Evolutionary conservation across 2,113 vertebrate species (phyloP), one percentile per base, ranked within the genome.

Genomic region (Athene cunicularia): DNA sequence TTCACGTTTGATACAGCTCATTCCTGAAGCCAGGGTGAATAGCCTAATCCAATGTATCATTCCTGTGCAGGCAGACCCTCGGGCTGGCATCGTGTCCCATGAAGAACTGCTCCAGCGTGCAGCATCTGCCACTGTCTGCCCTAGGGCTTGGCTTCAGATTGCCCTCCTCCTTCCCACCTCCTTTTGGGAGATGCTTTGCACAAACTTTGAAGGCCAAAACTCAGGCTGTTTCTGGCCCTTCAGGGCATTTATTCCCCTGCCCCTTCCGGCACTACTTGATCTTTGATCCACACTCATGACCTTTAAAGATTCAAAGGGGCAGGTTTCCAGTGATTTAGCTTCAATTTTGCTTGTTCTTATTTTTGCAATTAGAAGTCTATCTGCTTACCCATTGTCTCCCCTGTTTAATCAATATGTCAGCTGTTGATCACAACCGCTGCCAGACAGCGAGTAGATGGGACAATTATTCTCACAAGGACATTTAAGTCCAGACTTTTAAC

Each of bases 31-130:
- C 95, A 95, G 90, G 87, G 92, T 95, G 92, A 79, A 86, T 33
- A 95, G 83, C 88, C 88, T 97, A 97, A 97, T 97, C 96, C 94
- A 95, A 76, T 93, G 80, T 95, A 96, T 97, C 95, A 95, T 86
- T 92, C 92, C 70, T 94, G 95, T 89, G 95, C 96, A 97, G 95
- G 89, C 97, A 97, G 91, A 96, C 88, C 80, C 95, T 94, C 53
- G 7, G 95, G 96, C 95, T 97, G 94, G 89, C 93, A 95, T 55
- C 1, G 0, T 58, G 80, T 97, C 91, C 91, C 33, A 1, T 28
- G 66, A 95, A 96, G 83, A 83, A 41, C 68, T 49, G 95, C 80
- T 97, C 95, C 96, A 95, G 96, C 33, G 22, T 94, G 93, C 83
- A 92, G 94, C 96, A 96, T 95, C 96, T 97, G 95, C 93, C 89